Evolutionary conservation across 2,113 vertebrate species (phyloP).

Genomic region (Bujurquina vittata): DNA sequence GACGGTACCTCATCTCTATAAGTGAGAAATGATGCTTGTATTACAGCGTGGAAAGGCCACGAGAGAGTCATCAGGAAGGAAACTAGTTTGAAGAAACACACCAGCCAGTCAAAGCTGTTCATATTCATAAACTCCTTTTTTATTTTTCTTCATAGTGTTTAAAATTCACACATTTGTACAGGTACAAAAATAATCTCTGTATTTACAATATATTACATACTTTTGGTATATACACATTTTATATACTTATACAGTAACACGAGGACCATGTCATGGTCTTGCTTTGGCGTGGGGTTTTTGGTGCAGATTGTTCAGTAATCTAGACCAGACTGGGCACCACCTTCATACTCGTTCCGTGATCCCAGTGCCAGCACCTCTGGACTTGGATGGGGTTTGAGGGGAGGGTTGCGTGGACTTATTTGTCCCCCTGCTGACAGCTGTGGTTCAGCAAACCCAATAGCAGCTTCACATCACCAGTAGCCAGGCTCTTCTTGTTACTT

Average conservation of each 20-base stretch:
- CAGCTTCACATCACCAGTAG: conserved; percentile 55
- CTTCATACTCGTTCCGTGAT: conserved; percentile 48
- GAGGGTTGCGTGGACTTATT: background rate
- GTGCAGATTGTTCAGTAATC: conserved; percentile 34
- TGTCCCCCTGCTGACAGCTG: conserved; percentile 26
- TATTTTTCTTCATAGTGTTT: conserved; percentile 75
- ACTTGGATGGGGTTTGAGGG: background rate
- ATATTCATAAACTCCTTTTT: conserved; percentile 65
- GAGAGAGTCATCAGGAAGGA: background rate
- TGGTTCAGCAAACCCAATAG: conserved; percentile 48
- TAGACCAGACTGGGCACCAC: conserved; percentile 40
- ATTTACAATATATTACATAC: conserved; percentile 79
- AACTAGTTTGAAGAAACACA: conserved; percentile 6
- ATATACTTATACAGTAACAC: conserved; percentile 51
- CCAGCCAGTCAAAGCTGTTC: background rate
- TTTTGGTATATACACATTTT: conserved; percentile 61
- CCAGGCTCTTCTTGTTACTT: conserved; percentile 53
- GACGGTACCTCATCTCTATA: conserved; percentile 26
- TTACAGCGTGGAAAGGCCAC: conserved; percentile 18
- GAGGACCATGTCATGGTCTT: conserved; percentile 34
- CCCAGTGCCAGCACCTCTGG: conserved; percentile 48
- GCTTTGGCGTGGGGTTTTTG: background rate
- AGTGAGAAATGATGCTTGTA: conserved; percentile 31
- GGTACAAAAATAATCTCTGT: conserved; percentile 82
- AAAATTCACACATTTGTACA: conserved; percentile 73